Conservation (phyloP, 2,797 vertebrate species). For the Trachurus trachurus region DNA sequence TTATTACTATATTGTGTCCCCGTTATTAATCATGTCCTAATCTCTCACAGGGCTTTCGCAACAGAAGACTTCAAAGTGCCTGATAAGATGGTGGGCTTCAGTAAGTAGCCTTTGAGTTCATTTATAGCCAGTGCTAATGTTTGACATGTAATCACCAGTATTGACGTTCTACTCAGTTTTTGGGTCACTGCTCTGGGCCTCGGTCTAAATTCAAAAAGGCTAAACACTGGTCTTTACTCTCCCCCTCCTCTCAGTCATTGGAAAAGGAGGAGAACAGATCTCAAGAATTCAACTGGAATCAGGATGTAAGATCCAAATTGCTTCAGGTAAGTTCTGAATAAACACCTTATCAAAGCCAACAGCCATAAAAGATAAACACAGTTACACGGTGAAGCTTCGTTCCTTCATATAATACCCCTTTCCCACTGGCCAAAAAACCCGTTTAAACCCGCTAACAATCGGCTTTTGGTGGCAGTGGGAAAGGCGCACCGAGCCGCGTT, state of each 20-base stretch:
- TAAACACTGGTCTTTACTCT: conserved; percentile 11
- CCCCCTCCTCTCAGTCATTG: conserved; percentile 90
- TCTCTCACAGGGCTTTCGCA: conserved; percentile 92
- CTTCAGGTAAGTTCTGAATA: conserved; percentile 88
- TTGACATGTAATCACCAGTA: conserved; percentile 55
- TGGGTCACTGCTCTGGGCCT: conserved; percentile 46
- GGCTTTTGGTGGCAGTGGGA: too few relatives aligned
- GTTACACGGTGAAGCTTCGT: not conserved
- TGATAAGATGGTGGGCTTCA: conserved; percentile 99
- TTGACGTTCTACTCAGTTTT: conserved; percentile 54
- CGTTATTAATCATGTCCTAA: conserved; percentile 53
- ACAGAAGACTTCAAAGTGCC: conserved; percentile 99
- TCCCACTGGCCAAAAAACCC: too few relatives aligned
- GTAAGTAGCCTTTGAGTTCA: conserved; percentile 88
- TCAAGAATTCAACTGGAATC: conserved; percentile 98
- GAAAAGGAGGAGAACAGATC: conserved; percentile 98
- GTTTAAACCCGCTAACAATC: too few relatives aligned
- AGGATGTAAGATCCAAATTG: conserved; percentile 99
- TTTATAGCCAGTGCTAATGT: conserved; percentile 39
- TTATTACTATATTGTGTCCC: not conserved
- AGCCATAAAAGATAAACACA: not conserved
- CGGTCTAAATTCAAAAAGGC: conserved; percentile 35
- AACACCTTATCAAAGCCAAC: not conserved
- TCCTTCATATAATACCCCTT: too few relatives aligned
- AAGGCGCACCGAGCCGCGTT: too few relatives aligned